phyloP scores from a whole-genome alignment of 2,797 vertebrate genomes.

The Myotis planiceps region DNA sequence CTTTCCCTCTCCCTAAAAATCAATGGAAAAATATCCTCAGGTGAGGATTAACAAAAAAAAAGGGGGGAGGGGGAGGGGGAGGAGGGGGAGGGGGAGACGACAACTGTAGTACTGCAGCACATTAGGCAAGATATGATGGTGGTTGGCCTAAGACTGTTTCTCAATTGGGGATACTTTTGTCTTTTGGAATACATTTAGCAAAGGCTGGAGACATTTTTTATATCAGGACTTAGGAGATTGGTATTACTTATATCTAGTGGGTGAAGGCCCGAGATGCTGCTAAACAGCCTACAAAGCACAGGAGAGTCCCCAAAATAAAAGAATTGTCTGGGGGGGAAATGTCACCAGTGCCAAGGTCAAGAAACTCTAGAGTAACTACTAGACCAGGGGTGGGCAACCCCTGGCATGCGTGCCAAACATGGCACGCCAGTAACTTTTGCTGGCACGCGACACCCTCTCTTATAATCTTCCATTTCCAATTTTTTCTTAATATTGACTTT shows the following conservation, averaged over 20 bases:
- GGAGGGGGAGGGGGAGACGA: no score
- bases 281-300: neutral
- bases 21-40: no score
- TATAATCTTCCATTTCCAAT: no score
- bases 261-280: slow-evolving; percentile 8
- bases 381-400: no score
- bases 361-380: neutral
- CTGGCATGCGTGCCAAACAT: no score
- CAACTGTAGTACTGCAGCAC: neutral
- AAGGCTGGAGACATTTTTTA: slow-evolving; percentile 28
- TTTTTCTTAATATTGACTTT: no score
- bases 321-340: neutral
- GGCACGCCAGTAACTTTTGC: no score
- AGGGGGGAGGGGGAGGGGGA: no score
- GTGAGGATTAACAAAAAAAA: no score
- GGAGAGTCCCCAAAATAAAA: neutral
- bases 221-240: neutral
- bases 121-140: neutral
- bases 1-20: no score
- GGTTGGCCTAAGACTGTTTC: neutral
- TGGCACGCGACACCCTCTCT: no score
- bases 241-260: neutral
- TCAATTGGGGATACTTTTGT: neutral
- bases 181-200: neutral
- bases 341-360: neutral